Conservation (phyloP, 2,888 invertebrate species). For the Troides aeacus region DNA sequence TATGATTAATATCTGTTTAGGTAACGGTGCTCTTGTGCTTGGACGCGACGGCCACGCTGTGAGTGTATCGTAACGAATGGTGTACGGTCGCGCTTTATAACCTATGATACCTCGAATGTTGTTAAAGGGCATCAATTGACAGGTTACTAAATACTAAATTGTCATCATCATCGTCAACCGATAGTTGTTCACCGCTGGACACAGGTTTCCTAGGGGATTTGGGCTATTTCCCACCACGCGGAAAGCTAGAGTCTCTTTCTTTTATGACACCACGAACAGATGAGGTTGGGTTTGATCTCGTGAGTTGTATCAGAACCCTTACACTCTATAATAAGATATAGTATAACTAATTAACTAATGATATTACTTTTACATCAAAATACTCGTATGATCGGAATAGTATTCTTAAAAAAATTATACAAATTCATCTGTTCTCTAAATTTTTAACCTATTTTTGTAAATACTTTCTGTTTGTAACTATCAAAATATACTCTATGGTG, state of each 20-base stretch:
- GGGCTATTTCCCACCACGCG: no score
- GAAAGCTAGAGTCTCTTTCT: no score
- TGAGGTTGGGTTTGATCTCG: no score
- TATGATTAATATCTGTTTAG: conserved; percentile 79
- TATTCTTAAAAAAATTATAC: no score
- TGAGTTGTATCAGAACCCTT: no score
- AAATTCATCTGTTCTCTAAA: neutral
- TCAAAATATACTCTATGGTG: no score
- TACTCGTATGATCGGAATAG: no score
- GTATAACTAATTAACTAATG: neutral
- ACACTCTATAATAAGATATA: neutral
- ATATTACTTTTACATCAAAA: no score
- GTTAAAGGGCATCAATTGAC: conserved; percentile 15
- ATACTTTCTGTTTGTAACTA: neutral
- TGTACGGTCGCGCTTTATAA: conserved; percentile 2
- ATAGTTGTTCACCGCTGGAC: no score
- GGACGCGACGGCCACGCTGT: conserved; percentile 36
- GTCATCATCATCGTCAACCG: no score
- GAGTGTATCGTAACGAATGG: conserved; percentile 13
- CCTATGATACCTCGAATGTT: neutral
- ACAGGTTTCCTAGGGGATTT: no score
- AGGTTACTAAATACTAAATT: neutral
- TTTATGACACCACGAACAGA: no score
- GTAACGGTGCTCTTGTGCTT: conserved; percentile 64
- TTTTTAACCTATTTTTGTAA: neutral